A percentile compares a stretch with the other conserved stretches of the same genome.
Conservation (phyloP, 2,888 invertebrate genomes). For the Malthinus seriepunctatus region DNA sequence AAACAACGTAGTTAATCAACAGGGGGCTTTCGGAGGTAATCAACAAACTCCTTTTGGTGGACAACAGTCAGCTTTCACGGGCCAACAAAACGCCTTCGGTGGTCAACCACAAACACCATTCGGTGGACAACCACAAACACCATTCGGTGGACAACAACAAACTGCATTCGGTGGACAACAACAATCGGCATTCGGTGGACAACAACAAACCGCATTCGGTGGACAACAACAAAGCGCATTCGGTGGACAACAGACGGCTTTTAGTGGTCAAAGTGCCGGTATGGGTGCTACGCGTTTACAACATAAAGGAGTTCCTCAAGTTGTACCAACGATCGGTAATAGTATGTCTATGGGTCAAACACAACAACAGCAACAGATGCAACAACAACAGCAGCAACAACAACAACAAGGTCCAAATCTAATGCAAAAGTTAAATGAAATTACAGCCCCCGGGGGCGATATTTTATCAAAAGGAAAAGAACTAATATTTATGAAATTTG, state of each 20-base stretch:
- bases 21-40: slow-evolving; percentile 14
- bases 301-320: slow-evolving; percentile 60
- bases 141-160: slow-evolving; percentile 26
- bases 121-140: slow-evolving; percentile 35
- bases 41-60: slow-evolving; percentile 1
- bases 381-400: slow-evolving; percentile 52
- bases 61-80: slow-evolving; percentile 19
- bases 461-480: slow-evolving; percentile 92
- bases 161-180: slow-evolving; percentile 16
- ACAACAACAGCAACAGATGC: slow-evolving; percentile 52
- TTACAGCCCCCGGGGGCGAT: slow-evolving; percentile 87
- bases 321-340: slow-evolving; percentile 52
- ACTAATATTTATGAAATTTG: slow-evolving; percentile 93
- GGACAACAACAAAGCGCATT: slow-evolving; percentile 23
- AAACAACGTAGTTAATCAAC: slow-evolving; percentile 16
- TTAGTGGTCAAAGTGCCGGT: slow-evolving; percentile 12
- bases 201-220: slow-evolving; percentile 30
- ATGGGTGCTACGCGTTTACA: slow-evolving; percentile 39
- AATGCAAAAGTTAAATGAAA: slow-evolving; percentile 88
- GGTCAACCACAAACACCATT: slow-evolving; percentile 16
- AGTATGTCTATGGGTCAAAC: slow-evolving; percentile 53
- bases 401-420: slow-evolving; percentile 69
- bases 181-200: slow-evolving; percentile 33
- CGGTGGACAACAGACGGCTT: slow-evolving; percentile 22
- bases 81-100: slow-evolving; percentile 32